A percentile compares a stretch with the other conserved stretches of the same genome.
Evolutionary conservation across 2,113 vertebrate species (phyloP).

Genomic region (Pteronura brasiliensis): DNA sequence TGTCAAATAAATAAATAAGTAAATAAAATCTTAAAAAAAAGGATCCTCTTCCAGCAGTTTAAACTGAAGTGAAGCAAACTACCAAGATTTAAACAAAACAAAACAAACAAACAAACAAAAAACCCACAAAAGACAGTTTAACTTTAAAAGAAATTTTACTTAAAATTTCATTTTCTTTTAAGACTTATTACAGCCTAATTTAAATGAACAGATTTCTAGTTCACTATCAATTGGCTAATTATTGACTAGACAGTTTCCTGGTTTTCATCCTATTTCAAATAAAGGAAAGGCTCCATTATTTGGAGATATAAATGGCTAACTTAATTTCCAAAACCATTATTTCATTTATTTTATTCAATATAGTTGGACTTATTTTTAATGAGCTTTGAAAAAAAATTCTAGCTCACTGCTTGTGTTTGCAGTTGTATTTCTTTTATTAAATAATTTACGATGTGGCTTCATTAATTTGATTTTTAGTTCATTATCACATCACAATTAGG

Average conservation of each 20-base stretch:
- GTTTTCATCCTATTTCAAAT: background rate
- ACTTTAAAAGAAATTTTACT: background rate
- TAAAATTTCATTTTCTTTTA: background rate
- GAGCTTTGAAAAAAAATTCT: background rate
- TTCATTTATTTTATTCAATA: constrained; percentile 7
- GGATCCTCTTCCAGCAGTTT: background rate
- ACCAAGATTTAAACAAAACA: background rate
- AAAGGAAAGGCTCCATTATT: background rate
- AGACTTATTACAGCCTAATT: background rate
- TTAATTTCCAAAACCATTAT: background rate
- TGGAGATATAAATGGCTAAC: background rate
- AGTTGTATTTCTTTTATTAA: background rate
- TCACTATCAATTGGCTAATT: background rate
- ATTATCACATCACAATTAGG: background rate
- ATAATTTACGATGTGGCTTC: background rate
- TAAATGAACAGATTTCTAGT: background rate
- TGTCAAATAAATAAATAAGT: too few species aligned
- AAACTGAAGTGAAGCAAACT: constrained; percentile 17
- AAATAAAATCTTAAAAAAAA: background rate
- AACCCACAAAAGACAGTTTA: too few species aligned
- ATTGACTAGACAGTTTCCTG: background rate
- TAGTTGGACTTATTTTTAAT: background rate
- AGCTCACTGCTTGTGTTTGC: background rate
- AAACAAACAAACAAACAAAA: background rate
- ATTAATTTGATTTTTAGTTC: background rate